Evolutionary conservation across 1,140 invertebrate genomes (phyloP), one percentile per base, ranked within the genome.

Genomic region (Aethina tumida): DNA sequence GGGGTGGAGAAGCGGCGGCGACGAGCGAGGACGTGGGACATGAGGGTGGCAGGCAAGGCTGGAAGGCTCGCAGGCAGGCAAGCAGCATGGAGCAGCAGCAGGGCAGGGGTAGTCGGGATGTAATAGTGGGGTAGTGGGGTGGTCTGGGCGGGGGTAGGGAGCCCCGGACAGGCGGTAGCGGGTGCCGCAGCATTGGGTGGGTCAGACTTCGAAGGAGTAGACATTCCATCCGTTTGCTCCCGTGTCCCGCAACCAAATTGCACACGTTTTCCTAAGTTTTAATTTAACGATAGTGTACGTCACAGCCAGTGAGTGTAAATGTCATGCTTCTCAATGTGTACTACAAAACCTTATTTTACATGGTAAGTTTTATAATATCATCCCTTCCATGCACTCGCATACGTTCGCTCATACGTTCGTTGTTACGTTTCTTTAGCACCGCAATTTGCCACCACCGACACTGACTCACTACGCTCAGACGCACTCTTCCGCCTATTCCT

Each of bases 131-230:
- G 44, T 44, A 39, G 46, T 41, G 37, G 45, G 52, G 49, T 51
- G 53, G 47, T 28, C 34, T 33, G 47, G 49, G 49, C 34, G 41
- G 45, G 49, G 50, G 49, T 56, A 45, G 46, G 47, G 45, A 50
- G 50, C 54, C 58, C 59, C 54, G 45, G 55, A 56, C 51, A 58
- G 59, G 59, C 57, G n/a, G n/a, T n/a, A 56, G 53, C 48, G 59
- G 59, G 59, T 58, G 59, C 53, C 51, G 53, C 56, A 57, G 55
- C 52, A 52, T 57, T 59, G 59, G 59, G 59, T 62, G 59, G 59
- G 59, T 62, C 59, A 62, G 59, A 60, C 58, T 52, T 50, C 50
- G 50, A 42, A 53, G 36, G 37, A 46, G 44, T 31, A 39, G 37
- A 34, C 44, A 40, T 46, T 31, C 35, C 50, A 53, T 49, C 45